A percentile compares a stretch with the other conserved stretches of the same genome.
These are phyloP conservation scores for Pygoscelis antarcticus DNA, from an alignment of 2,113 vertebrate species.

Conservation along the genomic window DNA sequence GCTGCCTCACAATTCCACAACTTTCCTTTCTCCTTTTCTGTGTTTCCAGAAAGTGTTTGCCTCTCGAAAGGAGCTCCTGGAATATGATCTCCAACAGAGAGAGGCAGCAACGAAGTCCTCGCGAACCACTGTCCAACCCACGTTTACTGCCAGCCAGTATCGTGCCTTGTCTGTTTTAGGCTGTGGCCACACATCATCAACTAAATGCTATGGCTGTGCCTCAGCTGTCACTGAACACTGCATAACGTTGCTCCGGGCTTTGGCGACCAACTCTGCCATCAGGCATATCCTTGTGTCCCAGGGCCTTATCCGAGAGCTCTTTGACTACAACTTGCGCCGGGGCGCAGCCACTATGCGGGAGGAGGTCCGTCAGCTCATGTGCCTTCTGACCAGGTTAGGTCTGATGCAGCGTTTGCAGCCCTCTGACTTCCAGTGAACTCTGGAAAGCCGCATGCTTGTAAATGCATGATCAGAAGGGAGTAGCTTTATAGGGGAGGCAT, in stretches of 20 bases:
- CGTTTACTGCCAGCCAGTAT: slow-evolving; percentile 95
- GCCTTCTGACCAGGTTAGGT: slow-evolving; percentile 92
- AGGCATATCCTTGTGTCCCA: slow-evolving; percentile 96
- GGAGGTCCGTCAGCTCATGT: slow-evolving; percentile 96
- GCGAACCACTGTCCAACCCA: slow-evolving; percentile 86
- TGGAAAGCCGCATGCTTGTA: rapidly evolving
- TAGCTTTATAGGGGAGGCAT: neutral
- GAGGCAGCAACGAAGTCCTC: slow-evolving; percentile 95
- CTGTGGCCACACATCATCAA: slow-evolving; percentile 96
- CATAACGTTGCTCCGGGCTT: slow-evolving; percentile 91
- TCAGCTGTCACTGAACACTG: slow-evolving; percentile 97
- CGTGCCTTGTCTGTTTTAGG: slow-evolving; percentile 92
- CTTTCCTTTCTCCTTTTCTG: neutral
- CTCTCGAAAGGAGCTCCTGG: slow-evolving; percentile 96
- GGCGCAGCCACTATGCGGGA: slow-evolving; percentile 92
- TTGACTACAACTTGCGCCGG: slow-evolving; percentile 93
- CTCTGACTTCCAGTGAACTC: neutral
- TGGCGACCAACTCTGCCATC: slow-evolving; percentile 94
- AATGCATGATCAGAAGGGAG: neutral
- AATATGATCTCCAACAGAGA: slow-evolving; percentile 95
- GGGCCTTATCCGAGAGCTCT: slow-evolving; percentile 95
- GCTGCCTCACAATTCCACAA: neutral
- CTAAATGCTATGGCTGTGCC: slow-evolving; percentile 96
- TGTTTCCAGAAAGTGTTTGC: slow-evolving; percentile 93
- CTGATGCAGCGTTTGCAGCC: neutral